Conservation (phyloP, 1,140 invertebrate genomes). For the Tetraneura akinire region DNA sequence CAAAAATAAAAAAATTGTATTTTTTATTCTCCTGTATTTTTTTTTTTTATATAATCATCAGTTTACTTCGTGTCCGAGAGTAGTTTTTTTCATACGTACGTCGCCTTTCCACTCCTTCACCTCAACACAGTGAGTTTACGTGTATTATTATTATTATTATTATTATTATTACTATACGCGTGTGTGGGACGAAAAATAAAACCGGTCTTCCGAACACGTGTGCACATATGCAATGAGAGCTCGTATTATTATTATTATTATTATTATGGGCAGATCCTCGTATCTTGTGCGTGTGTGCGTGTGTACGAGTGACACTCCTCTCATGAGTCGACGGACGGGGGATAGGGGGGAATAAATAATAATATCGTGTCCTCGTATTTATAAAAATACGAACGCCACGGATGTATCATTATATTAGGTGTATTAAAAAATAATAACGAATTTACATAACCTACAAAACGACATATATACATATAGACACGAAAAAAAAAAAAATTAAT, state of each 20-base stretch:
- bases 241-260: constrained; percentile 48
- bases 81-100: neutral
- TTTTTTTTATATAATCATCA: constrained; percentile 25
- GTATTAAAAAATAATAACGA: constrained; percentile 35
- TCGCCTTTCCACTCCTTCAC: neutral
- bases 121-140: neutral
- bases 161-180: too few relatives aligned
- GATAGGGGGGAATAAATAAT: constrained; percentile 14
- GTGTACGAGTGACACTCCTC: constrained; percentile 34
- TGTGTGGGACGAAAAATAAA: constrained; percentile 45
- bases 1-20: neutral
- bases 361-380: constrained; percentile 35
- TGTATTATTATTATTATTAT: too few relatives aligned
- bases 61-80: constrained; percentile 39
- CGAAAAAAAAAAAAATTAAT: constrained; percentile 33
- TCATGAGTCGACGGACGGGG: neutral
- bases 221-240: constrained; percentile 36
- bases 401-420: constrained; percentile 26
- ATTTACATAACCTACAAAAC: constrained; percentile 51
- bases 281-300: neutral
- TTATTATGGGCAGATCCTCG: constrained; percentile 35
- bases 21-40: neutral
- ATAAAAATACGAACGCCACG: neutral
- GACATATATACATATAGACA: too few relatives aligned
- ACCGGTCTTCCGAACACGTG: constrained; percentile 50